phyloP scores from a whole-genome alignment of 2,888 invertebrate genomes.

The Oxystoma pomonae region DNA sequence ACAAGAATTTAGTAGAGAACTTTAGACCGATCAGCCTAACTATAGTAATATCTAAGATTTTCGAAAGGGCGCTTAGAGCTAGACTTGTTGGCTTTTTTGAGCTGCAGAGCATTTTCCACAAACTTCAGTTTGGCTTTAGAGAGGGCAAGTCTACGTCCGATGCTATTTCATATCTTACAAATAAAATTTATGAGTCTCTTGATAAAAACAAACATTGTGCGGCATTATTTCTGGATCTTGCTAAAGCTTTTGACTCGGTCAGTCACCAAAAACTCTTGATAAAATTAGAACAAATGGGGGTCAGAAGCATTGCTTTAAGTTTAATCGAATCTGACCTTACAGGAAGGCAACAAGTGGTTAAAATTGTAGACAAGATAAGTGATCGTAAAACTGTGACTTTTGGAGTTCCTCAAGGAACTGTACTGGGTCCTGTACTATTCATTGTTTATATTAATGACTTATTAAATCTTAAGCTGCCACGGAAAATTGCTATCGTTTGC shows the following conservation, averaged over 20 bases:
- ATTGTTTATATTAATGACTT: too few relatives aligned
- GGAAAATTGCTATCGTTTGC: too few relatives aligned
- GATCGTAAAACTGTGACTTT: too few relatives aligned
- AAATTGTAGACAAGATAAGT: too few relatives aligned
- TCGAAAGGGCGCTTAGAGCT: neutral
- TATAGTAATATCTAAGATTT: neutral
- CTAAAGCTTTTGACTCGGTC: neutral
- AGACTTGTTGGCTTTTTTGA: neutral
- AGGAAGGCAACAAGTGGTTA: too few relatives aligned
- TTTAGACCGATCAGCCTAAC: neutral
- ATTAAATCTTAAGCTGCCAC: too few relatives aligned
- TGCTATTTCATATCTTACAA: neutral
- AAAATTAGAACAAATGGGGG: neutral
- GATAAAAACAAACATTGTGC: neutral
- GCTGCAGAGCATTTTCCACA: neutral
- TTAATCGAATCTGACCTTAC: too few relatives aligned
- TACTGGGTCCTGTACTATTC: too few relatives aligned
- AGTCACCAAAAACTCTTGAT: conserved; percentile 1
- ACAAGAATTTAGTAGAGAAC: neutral
- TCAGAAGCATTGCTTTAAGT: too few relatives aligned
- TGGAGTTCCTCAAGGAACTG: too few relatives aligned
- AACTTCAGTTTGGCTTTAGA: neutral
- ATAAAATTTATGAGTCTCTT: neutral
- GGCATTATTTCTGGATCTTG: neutral
- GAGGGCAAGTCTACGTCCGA: neutral